A percentile compares a stretch with the other conserved stretches of the same genome.
These are phyloP conservation scores for Tethya wilhelma DNA, from an alignment of 37 sponge, comb jelly and placozoan genomes.

Conservation along the genomic window DNA sequence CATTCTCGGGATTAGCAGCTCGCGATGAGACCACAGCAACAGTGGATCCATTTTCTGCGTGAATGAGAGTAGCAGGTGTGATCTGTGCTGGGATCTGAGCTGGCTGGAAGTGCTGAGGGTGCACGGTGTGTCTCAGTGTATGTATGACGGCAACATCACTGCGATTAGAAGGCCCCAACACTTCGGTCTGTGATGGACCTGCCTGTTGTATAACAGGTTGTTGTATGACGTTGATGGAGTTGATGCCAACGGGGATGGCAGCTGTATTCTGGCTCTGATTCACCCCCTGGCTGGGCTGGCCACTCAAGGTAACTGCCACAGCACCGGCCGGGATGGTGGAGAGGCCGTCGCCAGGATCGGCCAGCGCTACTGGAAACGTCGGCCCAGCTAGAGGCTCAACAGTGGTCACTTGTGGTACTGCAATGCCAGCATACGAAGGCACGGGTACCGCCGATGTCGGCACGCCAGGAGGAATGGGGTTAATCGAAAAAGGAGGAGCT, in stretches of 20 bases:
- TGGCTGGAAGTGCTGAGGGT: neutral
- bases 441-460: slow-evolving; percentile 28
- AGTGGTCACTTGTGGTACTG: slow-evolving; percentile 41
- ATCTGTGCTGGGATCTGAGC: slow-evolving; percentile 7
- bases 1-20: neutral
- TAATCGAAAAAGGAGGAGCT: slow-evolving; percentile 57
- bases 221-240: slow-evolving; percentile 9
- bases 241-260: neutral
- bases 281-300: neutral
- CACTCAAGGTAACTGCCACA: slow-evolving; percentile 18
- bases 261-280: neutral
- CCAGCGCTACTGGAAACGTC: slow-evolving; percentile 12
- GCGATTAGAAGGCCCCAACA: too few relatives aligned
- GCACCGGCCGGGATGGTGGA: slow-evolving; percentile 8
- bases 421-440: slow-evolving; percentile 40
- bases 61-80: slow-evolving; percentile 3
- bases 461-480: slow-evolving; percentile 22
- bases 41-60: neutral
- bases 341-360: neutral
- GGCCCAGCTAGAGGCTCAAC: slow-evolving; percentile 9
- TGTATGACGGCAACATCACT: slow-evolving; percentile 10
- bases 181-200: too few relatives aligned
- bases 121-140: too few relatives aligned
- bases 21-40: neutral
- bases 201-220: slow-evolving; percentile 27